A percentile compares a stretch with the other conserved stretches of the same genome.
phyloP scores from a whole-genome alignment of 2,113 vertebrate species.

The Archocentrus centrarchus region DNA sequence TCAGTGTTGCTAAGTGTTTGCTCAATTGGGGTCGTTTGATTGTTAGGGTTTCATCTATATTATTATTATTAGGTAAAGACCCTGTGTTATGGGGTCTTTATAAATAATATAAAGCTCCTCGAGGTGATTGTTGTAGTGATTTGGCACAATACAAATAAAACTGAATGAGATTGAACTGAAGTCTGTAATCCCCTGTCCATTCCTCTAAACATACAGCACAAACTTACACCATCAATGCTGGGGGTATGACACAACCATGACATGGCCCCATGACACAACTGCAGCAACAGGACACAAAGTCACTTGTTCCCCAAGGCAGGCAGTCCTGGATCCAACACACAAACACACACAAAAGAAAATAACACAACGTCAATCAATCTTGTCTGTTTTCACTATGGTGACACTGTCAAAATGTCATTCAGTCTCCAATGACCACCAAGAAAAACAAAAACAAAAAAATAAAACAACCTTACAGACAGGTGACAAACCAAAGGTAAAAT shows the following conservation, averaged over 20 bases:
- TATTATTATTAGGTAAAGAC: too few relatives aligned
- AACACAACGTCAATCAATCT: constrained; percentile 8
- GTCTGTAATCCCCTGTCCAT: constrained; percentile 32
- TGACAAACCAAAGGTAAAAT: neutral
- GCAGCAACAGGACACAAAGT: constrained; percentile 45
- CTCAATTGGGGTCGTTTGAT: too few relatives aligned
- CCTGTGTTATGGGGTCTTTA: too few relatives aligned
- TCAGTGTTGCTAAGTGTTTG: too few relatives aligned
- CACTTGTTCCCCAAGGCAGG: constrained; percentile 20
- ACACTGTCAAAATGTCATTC: constrained; percentile 35
- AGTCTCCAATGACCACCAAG: neutral
- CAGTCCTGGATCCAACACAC: neutral
- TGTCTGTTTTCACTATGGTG: neutral
- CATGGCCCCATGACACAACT: constrained; percentile 17
- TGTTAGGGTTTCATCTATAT: too few relatives aligned
- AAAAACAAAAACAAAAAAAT: too few relatives aligned
- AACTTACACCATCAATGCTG: constrained; percentile 20
- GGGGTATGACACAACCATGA: too few relatives aligned
- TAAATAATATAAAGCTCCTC: too few relatives aligned
- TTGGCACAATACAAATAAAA: too few relatives aligned
- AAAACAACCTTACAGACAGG: neutral
- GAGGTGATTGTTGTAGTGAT: too few relatives aligned
- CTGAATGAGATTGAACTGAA: neutral
- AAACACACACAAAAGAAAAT: constrained; percentile 2
- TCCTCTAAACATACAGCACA: constrained; percentile 22